Base-by-base conservation (phyloP, 92 coral and sea anemone species). In the Muricea muricata region DNA sequence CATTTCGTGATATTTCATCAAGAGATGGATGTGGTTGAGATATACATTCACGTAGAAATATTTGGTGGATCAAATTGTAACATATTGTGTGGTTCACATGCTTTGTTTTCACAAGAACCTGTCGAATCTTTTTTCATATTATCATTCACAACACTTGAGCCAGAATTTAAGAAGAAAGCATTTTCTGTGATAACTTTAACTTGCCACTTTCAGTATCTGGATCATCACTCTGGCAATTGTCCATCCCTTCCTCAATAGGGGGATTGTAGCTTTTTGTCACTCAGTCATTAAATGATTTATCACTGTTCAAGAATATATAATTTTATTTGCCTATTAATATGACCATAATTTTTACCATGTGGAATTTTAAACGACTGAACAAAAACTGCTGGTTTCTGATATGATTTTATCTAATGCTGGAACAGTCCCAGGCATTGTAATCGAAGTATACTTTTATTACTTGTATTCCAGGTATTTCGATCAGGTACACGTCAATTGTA, bases 1-100 rank as follows among this genome's bases (percentile, higher is more conserved):
- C 73, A 65, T 31, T 65, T 65, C 14, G 45, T 65, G 73, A 65
- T 30, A 65, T 18, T 30, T 65, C 40, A 65, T 65, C 73, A 30
- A 30, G 40, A 26, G 18, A 30, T 65, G 39, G 11, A 35, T 65
- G 40, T 65, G 35, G 40, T 65, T 65, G 40, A 65, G 73, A 26
- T 65, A n/a, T n/a, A n/a, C n/a, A n/a, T 35, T 5, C 40, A 65
- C 40, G 40, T 65, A 30, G 39, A 65, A 65, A 25, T 65, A 1
- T 65, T 25, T 26, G 28, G 30, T 63, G 33, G 39, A 63, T 17
- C 73, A 65, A 26, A 26, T 31, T 65, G 40, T 65, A 65, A 65
- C 23, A 55, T 55, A 65, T 17, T 35, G 17, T 65, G 73, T 65
- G 40, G 40, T 65, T 65, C 45, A 31, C 29, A 13, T 65, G 15